phyloP scores from a whole-genome alignment of 2,113 vertebrate species.

The Alethe diademata region DNA sequence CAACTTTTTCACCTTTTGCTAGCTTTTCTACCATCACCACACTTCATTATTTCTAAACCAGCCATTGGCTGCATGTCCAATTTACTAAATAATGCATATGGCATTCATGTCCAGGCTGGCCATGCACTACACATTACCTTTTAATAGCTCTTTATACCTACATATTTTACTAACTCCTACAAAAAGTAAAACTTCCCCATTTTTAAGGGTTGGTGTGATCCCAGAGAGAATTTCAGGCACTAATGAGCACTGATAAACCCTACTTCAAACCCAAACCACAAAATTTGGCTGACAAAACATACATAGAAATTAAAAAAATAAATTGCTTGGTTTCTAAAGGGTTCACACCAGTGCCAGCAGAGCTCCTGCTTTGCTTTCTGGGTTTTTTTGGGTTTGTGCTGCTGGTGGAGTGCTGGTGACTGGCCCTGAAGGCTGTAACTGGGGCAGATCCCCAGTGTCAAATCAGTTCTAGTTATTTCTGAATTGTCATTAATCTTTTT shows the following conservation, averaged over 20 bases:
- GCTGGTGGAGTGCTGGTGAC: not conserved
- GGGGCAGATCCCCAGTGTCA: slow-evolving; percentile 48
- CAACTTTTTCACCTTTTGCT: slow-evolving; percentile 17
- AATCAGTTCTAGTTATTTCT: slow-evolving; percentile 51
- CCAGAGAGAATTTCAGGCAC: not conserved
- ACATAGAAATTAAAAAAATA: not conserved
- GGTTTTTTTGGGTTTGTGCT: not conserved
- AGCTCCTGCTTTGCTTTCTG: not conserved
- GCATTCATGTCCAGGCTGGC: not conserved
- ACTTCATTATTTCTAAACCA: not conserved
- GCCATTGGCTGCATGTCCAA: not conserved
- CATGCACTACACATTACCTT: not conserved
- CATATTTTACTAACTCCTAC: not conserved
- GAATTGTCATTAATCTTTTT: slow-evolving; percentile 52
- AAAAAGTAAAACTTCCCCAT: not conserved
- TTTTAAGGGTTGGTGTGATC: not conserved
- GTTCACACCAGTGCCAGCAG: not conserved
- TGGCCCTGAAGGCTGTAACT: slow-evolving; percentile 36
- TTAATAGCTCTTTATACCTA: not conserved
- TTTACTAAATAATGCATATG: not conserved
- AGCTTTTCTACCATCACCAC: not conserved
- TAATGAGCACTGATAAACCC: not conserved
- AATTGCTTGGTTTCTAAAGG: not conserved
- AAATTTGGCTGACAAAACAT: not conserved
- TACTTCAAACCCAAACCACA: not conserved